A percentile compares a stretch with the other conserved stretches of the same genome.
These are phyloP conservation scores for Drosophila setosimentum DNA, from an alignment of 2,888 invertebrate species.

Conservation along the genomic window DNA sequence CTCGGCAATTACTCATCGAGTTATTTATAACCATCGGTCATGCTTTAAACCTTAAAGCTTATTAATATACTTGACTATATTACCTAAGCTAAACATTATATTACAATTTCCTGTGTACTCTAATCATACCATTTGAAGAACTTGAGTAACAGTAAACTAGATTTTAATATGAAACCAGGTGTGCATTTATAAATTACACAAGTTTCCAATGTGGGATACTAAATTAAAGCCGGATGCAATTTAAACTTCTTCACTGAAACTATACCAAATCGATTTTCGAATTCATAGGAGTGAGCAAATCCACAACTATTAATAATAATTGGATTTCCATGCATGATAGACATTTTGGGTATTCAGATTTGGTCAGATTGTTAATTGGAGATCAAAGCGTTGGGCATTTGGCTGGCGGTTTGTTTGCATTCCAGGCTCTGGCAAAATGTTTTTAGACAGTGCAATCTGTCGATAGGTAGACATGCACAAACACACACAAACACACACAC, in stretches of 20 bases:
- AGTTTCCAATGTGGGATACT: background rate
- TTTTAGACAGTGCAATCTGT: conserved; percentile 24
- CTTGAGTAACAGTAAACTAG: background rate
- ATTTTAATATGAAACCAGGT: background rate
- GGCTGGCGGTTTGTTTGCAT: conserved; percentile 55
- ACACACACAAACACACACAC: conserved; percentile 14
- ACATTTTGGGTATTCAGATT: conserved; percentile 38
- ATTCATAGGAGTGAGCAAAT: conserved; percentile 1
- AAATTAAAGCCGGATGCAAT: background rate
- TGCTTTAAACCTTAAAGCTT: conserved; percentile 24
- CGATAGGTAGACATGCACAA: conserved; percentile 41
- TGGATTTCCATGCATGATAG: conserved; percentile 15
- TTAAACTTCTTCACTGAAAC: background rate
- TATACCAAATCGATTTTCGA: background rate
- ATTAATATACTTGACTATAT: conserved; percentile 17
- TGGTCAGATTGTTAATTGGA: conserved; percentile 59
- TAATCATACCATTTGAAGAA: background rate
- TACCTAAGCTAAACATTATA: conserved; percentile 13
- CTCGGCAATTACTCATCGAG: conserved; percentile 28
- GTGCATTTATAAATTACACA: background rate
- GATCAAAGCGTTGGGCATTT: conserved; percentile 57
- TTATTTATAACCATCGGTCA: conserved; percentile 28
- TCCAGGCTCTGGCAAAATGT: conserved; percentile 39
- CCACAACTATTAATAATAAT: conserved; percentile 24
- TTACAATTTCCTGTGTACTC: background rate